Evolutionary conservation across 2,113 vertebrate genomes (phyloP).

Genomic region (Thamnophis sirtalis): DNA sequence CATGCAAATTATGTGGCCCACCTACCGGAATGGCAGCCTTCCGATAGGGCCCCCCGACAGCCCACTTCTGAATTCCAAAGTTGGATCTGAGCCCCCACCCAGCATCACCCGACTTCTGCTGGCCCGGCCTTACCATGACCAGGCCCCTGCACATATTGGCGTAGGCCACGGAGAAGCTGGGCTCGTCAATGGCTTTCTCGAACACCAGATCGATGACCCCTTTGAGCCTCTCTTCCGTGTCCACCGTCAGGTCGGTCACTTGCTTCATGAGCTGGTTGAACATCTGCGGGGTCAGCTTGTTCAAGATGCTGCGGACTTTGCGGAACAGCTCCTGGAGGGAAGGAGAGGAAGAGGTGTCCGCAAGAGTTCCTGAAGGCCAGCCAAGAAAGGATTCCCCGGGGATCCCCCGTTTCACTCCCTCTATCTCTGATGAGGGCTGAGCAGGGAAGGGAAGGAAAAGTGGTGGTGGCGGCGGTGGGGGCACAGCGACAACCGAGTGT

Average conservation of each 20-base stretch:
- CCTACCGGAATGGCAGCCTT: too few species aligned
- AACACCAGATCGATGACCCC: conserved; percentile 98
- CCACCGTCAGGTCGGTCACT: conserved; percentile 92
- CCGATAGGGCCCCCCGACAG: too few species aligned
- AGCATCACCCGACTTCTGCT: fast-evolving
- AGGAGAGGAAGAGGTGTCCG: fast-evolving
- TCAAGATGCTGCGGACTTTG: conserved; percentile 95
- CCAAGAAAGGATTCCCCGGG: too few species aligned
- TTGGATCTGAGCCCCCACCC: neutral
- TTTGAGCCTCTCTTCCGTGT: conserved; percentile 94
- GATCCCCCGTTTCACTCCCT: neutral
- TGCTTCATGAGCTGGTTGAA: conserved; percentile 98
- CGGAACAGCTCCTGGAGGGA: conserved; percentile 85
- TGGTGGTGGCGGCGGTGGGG: fast-evolving
- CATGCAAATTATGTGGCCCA: too few species aligned
- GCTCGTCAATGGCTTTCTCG: conserved; percentile 96
- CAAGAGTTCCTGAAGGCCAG: too few species aligned
- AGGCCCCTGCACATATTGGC: conserved; percentile 98
- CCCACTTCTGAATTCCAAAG: neutral
- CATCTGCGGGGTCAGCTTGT: conserved; percentile 97
- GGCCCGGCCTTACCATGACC: conserved; percentile 78
- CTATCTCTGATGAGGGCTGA: neutral
- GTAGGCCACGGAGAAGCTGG: conserved; percentile 94
- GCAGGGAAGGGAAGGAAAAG: too few species aligned
- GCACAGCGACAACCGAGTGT: neutral